A percentile compares a stretch with the other conserved stretches of the same genome.
These are phyloP conservation scores for Cricetomys ansorgei DNA, from an alignment of 2,113 vertebrate species.

Conservation along the genomic window DNA sequence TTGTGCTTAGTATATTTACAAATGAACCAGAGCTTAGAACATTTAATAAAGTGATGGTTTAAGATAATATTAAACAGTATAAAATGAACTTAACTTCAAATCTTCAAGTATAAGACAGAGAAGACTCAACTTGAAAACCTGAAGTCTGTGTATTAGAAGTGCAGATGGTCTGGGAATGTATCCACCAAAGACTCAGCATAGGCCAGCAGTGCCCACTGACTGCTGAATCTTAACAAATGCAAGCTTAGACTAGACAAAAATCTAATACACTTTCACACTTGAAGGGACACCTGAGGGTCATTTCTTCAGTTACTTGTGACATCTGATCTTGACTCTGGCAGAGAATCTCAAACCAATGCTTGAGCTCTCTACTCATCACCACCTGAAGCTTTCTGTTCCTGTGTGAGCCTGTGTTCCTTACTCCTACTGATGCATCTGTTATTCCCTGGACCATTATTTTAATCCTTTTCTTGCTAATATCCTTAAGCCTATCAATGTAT, in stretches of 20 bases:
- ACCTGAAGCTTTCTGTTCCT: background rate
- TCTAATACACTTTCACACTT: background rate
- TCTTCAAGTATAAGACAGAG: background rate
- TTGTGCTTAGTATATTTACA: background rate
- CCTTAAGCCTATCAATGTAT: background rate
- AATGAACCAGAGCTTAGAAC: background rate
- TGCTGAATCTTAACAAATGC: background rate
- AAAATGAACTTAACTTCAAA: background rate
- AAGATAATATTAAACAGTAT: background rate
- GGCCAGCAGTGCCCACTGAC: background rate
- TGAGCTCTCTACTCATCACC: background rate
- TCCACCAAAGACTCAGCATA: background rate
- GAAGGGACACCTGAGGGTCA: background rate
- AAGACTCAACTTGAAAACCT: background rate
- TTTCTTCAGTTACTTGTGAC: background rate
- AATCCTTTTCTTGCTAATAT: slow-evolving; percentile 1
- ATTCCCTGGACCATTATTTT: background rate
- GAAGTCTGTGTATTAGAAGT: background rate
- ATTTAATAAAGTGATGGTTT: background rate
- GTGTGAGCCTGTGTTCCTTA: background rate
- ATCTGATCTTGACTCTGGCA: background rate
- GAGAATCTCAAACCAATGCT: background rate
- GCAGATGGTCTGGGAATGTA: too few relatives aligned
- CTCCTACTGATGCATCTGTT: background rate
- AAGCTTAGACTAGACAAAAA: background rate